Base-by-base conservation (phyloP, 2,888 invertebrate genomes). In the Trichogramma dendrolimi region DNA sequence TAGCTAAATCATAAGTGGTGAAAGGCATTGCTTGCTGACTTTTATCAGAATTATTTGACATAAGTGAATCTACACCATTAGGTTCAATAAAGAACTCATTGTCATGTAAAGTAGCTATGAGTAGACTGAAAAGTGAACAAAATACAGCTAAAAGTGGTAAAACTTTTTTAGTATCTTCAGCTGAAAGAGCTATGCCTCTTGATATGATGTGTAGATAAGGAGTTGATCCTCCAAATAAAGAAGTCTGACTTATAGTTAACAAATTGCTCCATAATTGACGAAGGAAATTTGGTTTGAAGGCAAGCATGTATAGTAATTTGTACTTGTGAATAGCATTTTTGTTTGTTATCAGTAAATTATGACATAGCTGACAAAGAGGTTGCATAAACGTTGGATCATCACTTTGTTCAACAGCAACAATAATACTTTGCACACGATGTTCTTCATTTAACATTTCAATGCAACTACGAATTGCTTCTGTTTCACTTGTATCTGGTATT, bases 61-160 rank as follows among this genome's bases (percentile, higher is more conserved):
- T 41, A 42, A 1, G 67, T 63, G 6, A 50, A 54, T 5, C 46
- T 41, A 56, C 62, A 6, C 69, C 66, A 4, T 67, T 78, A 6
- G 83, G 83, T 56, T 83, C 83, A 46, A 80, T 81, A 55, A 87
- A 88, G 78, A 94, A 93, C 79, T 94, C 94, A 0, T 88, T 87
- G 75, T 94, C 94, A 71, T 94, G 92, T 41, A 94, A 78, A 0
- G 94, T 93, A 0, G 91, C 88, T 55, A 94, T 84, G 4, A 92
- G 81, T 47, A 92, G 82, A 50, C 89, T 89, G 75, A 92, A 92
- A 1, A 94, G 80, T 2, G 91, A 87, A 75, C 92, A 92, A 79
- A 95, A 94, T 1, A 92, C 88, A 0, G 91, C 90, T 44, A 94
- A 75, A 1, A 91, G 83, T 1, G 94, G 91, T 8, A 93, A 83